Percentiles rank a stretch among this genome's conserved stretches.
phyloP scores from a whole-genome alignment of 2,888 invertebrate species.

The Meandrusa payeni region DNA sequence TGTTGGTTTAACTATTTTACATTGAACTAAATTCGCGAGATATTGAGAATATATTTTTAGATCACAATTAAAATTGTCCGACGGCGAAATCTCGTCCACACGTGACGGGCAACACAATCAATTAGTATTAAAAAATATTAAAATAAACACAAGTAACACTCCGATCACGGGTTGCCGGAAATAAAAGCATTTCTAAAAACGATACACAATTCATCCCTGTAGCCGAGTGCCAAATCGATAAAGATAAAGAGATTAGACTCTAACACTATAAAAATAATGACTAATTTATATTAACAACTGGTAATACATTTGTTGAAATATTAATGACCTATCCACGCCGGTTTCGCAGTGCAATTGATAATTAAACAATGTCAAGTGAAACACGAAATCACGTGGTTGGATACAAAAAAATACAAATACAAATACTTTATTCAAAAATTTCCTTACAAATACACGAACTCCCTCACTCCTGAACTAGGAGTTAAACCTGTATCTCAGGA shows the following conservation, averaged over 20 bases:
- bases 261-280: background rate
- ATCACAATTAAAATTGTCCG: too few relatives aligned
- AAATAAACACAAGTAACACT: conserved; percentile 7
- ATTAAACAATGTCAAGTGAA: conserved; percentile 13
- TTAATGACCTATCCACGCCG: conserved; percentile 7
- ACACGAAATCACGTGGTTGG: conserved; percentile 3
- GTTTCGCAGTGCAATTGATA: conserved; percentile 9
- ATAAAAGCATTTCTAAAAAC: conserved; percentile 19
- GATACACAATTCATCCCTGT: conserved; percentile 16
- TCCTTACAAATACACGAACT: too few relatives aligned
- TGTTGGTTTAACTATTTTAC: too few relatives aligned
- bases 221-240: conserved; percentile 16
- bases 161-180: conserved; percentile 16
- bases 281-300: background rate
- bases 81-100: background rate
- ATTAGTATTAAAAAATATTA: conserved; percentile 6
- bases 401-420: too few relatives aligned
- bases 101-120: background rate
- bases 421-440: too few relatives aligned
- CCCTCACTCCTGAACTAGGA: too few relatives aligned
- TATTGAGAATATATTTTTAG: too few relatives aligned
- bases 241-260: conserved; percentile 6
- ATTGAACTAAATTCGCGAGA: too few relatives aligned
- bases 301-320: background rate
- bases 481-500: too few relatives aligned